phyloP scores from a whole-genome alignment of 2,113 vertebrate species.

The Macquaria australasica region DNA sequence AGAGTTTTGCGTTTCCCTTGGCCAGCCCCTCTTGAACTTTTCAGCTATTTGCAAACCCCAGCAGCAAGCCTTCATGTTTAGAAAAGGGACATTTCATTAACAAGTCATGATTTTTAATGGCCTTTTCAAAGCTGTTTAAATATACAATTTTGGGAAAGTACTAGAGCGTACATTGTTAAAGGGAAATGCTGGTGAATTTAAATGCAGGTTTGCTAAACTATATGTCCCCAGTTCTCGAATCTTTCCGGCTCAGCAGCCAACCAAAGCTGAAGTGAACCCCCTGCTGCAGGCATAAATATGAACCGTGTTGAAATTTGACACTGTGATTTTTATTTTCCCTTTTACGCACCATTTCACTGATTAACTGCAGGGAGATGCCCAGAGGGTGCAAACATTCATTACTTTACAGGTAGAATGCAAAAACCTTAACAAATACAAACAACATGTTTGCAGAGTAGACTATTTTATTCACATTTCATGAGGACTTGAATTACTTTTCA shows the following conservation, averaged over 20 bases:
- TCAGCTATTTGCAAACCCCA: background rate
- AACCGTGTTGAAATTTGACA: background rate
- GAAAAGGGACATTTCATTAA: conserved; percentile 3
- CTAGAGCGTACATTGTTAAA: background rate
- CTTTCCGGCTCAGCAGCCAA: conserved; percentile 4
- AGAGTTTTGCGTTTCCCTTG: background rate
- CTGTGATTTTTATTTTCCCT: conserved; percentile 9
- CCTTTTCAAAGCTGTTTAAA: conserved; percentile 5
- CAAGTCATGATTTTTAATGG: background rate
- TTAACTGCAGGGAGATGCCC: conserved; percentile 17
- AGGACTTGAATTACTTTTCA: background rate
- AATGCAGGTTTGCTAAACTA: background rate
- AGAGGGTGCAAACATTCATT: conserved; percentile 16
- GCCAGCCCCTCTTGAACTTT: background rate
- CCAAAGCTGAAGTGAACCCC: background rate
- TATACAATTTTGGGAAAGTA: background rate
- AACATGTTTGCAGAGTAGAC: background rate
- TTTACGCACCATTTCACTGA: conserved; percentile 10
- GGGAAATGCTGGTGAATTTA: background rate
- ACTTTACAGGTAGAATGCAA: background rate
- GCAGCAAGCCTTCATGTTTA: background rate
- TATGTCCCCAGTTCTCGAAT: background rate
- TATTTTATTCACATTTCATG: background rate
- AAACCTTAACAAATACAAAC: background rate
- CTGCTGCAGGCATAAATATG: background rate